Conservation (phyloP, 2,797 vertebrate genomes). For the Phrynocephalus guinanensis region DNA sequence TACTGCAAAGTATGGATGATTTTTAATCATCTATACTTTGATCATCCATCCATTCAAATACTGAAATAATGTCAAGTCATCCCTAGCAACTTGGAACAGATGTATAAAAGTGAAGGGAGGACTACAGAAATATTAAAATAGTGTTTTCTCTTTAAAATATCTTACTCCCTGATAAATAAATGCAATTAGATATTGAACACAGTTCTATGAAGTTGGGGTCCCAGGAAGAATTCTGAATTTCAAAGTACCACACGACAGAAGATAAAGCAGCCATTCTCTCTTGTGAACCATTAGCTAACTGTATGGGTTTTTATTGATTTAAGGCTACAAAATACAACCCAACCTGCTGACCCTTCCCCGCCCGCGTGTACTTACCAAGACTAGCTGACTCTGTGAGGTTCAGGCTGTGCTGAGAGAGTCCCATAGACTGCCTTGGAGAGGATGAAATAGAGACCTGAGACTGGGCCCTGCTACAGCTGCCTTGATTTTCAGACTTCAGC, state of each 20-base stretch:
- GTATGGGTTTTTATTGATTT: conserved; percentile 59
- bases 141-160: conserved; percentile 40
- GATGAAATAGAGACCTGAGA: conserved; percentile 91
- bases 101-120: conserved; percentile 41
- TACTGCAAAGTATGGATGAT: background rate
- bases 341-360: background rate
- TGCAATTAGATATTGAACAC: conserved; percentile 63
- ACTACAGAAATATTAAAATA: conserved; percentile 46
- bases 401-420: conserved; percentile 90
- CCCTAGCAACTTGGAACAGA: conserved; percentile 2
- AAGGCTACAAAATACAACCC: conserved; percentile 58
- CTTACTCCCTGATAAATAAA: conserved; percentile 41
- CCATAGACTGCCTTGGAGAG: conserved; percentile 85
- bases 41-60: background rate
- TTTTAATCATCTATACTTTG: background rate
- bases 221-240: conserved; percentile 57
- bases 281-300: conserved; percentile 59
- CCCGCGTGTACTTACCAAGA: conserved; percentile 83
- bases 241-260: conserved; percentile 61
- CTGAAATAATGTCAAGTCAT: conserved; percentile 4
- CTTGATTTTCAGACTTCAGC: conserved; percentile 90
- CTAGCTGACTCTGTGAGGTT: conserved; percentile 95
- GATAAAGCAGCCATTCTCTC: conserved; percentile 65
- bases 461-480: conserved; percentile 86
- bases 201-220: conserved; percentile 65